These are phyloP conservation scores for Crypturellus tataupa DNA, from an alignment of 2,797 vertebrate species.

Conservation along the genomic window DNA sequence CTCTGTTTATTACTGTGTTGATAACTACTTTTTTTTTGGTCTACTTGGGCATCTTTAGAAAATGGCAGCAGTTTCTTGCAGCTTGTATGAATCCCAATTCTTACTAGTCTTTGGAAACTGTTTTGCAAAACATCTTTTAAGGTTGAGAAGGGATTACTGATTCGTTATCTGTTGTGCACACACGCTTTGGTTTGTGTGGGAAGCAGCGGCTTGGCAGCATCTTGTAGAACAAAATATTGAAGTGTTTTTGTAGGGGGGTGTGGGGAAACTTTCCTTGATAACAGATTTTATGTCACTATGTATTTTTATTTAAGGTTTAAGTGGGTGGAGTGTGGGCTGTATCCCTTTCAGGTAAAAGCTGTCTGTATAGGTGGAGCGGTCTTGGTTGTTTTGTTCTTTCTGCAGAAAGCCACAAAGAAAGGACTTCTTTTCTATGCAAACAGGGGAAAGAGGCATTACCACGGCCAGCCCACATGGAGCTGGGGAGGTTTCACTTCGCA, in stretches of 20 bases:
- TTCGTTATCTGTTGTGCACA: not conserved
- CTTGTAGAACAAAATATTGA: not conserved
- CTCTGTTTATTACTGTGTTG: not conserved
- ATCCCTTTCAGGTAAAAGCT: constrained; percentile 5
- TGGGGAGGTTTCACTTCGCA: not conserved
- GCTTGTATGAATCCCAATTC: accelerated
- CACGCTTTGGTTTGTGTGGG: not conserved
- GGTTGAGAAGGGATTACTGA: not conserved
- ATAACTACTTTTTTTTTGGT: not conserved
- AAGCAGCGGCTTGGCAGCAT: not conserved
- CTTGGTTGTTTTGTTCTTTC: constrained; percentile 53
- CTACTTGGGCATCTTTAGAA: not conserved
- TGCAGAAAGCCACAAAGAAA: constrained; percentile 54
- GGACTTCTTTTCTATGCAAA: not conserved
- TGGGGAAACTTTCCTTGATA: constrained; percentile 31
- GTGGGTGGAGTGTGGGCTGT: constrained; percentile 18
- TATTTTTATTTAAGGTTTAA: not conserved
- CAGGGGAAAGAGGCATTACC: not conserved
- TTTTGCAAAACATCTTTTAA: not conserved
- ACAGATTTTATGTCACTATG: not conserved
- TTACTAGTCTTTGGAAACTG: not conserved
- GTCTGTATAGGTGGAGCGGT: not conserved
- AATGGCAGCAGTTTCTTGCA: not conserved
- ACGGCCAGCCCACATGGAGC: not conserved
- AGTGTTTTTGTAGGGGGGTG: constrained; percentile 8